Percentiles rank a stretch among this genome's conserved stretches.
These are phyloP conservation scores for Prostheceraeus crozeri DNA, from an alignment of 2,888 invertebrate species.

Conservation along the genomic window DNA sequence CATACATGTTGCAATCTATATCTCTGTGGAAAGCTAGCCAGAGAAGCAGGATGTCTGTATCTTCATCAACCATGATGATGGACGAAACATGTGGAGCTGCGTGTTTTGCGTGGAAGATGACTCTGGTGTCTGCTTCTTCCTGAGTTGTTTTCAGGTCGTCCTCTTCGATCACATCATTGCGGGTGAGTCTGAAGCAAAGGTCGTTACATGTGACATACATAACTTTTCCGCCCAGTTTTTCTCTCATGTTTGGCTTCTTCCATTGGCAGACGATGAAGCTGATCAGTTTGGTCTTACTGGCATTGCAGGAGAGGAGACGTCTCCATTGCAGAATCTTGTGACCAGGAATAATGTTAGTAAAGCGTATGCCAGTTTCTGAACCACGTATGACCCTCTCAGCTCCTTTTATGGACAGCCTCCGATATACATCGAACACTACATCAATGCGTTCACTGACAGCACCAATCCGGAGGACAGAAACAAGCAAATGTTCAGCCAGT, in stretches of 20 bases:
- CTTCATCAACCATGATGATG: constrained; percentile 39
- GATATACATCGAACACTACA: constrained; percentile 18
- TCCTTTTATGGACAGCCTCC: constrained; percentile 1
- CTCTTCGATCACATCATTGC: constrained; percentile 28
- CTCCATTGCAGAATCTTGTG: constrained; percentile 26
- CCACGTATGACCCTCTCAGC: constrained; percentile 19
- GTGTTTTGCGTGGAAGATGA: constrained; percentile 41
- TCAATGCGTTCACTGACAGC: constrained; percentile 3
- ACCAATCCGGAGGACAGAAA: constrained; percentile 12
- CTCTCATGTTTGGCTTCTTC: constrained; percentile 29
- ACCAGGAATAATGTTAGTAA: constrained; percentile 14
- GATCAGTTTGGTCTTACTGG: constrained; percentile 37
- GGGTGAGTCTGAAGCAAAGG: constrained; percentile 38
- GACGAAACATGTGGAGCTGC: constrained; percentile 40
- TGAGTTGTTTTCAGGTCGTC: constrained; percentile 38
- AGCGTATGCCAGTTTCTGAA: constrained; percentile 23
- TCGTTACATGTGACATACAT: constrained; percentile 40
- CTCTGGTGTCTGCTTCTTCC: constrained; percentile 41
- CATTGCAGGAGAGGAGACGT: constrained; percentile 14
- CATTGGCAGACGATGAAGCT: constrained; percentile 35
- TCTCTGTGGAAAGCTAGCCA: constrained; percentile 35
- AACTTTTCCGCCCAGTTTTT: constrained; percentile 34
- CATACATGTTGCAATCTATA: constrained; percentile 29
- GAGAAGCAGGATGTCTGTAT: constrained; percentile 41
- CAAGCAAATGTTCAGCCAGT: constrained; percentile 3